Conservation (phyloP, 2,113 vertebrate genomes). For the Cryptotis parvus region DNA sequence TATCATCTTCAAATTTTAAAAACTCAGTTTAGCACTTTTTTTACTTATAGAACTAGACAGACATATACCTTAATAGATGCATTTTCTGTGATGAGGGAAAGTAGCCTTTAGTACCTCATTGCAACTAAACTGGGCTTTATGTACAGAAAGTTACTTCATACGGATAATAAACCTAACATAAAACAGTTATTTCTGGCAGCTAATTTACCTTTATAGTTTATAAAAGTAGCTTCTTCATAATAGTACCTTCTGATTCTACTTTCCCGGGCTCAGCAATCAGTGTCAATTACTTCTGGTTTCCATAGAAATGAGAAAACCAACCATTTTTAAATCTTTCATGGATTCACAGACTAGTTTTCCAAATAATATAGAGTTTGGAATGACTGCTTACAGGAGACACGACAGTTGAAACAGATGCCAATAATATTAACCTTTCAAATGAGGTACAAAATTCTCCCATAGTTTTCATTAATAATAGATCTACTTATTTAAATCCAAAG, state of each 20-base stretch:
- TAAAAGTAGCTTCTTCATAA: slow-evolving; percentile 82
- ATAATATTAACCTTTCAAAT: slow-evolving; percentile 66
- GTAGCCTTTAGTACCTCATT: slow-evolving; percentile 57
- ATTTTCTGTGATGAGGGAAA: slow-evolving; percentile 72
- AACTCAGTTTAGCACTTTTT: slow-evolving; percentile 68
- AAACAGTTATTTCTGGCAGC: slow-evolving; percentile 68
- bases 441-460: slow-evolving; percentile 42
- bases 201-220: slow-evolving; percentile 84
- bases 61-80: slow-evolving; percentile 62
- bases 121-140: slow-evolving; percentile 72
- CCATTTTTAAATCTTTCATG: slow-evolving; percentile 85
- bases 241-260: slow-evolving; percentile 85
- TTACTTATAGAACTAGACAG: slow-evolving; percentile 67
- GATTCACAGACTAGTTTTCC: slow-evolving; percentile 87
- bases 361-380: slow-evolving; percentile 79
- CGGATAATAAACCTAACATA: slow-evolving; percentile 70
- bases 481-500: slow-evolving; percentile 32
- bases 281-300: slow-evolving; percentile 87
- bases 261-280: slow-evolving; percentile 87
- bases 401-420: slow-evolving; percentile 23
- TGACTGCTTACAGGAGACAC: slow-evolving; percentile 66
- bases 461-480: slow-evolving; percentile 34
- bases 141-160: slow-evolving; percentile 68
- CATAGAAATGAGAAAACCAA: slow-evolving; percentile 85
- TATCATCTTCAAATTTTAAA: slow-evolving; percentile 73